These are phyloP conservation scores for Lycocerus yunnanus DNA, from an alignment of 2,888 invertebrate genomes.

Conservation along the genomic window DNA sequence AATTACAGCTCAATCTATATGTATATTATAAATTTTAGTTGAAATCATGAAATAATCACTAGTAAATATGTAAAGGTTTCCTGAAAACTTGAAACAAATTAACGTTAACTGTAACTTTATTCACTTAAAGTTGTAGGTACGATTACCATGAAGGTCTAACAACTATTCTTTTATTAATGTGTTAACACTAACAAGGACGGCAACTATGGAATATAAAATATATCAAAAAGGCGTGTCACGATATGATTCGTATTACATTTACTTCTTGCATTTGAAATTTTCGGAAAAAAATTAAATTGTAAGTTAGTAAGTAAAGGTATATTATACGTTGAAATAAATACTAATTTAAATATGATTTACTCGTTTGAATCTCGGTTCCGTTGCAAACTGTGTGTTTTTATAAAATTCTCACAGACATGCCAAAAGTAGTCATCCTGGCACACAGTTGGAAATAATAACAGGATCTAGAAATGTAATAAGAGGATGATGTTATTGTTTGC, in stretches of 20 bases:
- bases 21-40: neutral
- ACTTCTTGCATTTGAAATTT: conserved; percentile 6
- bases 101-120: conserved; percentile 6
- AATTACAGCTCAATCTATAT: neutral
- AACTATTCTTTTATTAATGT: conserved; percentile 23
- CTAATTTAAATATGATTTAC: too few relatives aligned
- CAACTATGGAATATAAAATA: conserved; percentile 19
- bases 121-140: conserved; percentile 11
- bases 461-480: too few relatives aligned
- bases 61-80: neutral
- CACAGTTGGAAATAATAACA: too few relatives aligned
- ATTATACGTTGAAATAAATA: too few relatives aligned
- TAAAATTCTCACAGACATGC: too few relatives aligned
- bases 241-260: neutral
- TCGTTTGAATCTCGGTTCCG: too few relatives aligned
- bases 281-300: too few relatives aligned
- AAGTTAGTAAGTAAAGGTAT: too few relatives aligned
- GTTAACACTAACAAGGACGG: conserved; percentile 18
- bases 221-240: conserved; percentile 20
- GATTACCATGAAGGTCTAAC: conserved; percentile 24
- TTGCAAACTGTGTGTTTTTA: too few relatives aligned
- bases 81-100: neutral
- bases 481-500: too few relatives aligned
- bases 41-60: neutral
- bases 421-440: too few relatives aligned